Percentiles rank a stretch among this genome's conserved stretches.
phyloP scores from a whole-genome alignment of 2,113 vertebrate genomes.

The Motacilla tschutschensis region DNA sequence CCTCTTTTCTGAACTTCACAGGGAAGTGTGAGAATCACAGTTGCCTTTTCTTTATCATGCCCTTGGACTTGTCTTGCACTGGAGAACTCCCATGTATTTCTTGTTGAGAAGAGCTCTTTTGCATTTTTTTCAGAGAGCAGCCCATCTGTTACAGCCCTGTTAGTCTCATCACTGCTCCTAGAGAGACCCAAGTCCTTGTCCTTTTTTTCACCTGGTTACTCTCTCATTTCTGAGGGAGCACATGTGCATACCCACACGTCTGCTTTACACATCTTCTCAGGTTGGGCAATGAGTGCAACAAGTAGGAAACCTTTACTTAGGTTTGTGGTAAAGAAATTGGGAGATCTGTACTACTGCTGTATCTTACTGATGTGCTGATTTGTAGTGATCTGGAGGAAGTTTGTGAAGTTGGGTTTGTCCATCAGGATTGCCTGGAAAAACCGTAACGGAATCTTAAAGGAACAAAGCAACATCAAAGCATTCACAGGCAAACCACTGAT shows the following conservation, averaged over 20 bases:
- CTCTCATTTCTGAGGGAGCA: not conserved
- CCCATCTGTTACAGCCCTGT: not conserved
- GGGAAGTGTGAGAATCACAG: not conserved
- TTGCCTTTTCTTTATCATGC: not conserved
- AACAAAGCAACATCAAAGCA: not conserved
- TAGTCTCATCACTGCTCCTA: not conserved
- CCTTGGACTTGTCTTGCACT: conserved; percentile 17
- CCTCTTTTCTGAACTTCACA: not conserved
- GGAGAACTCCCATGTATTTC: not conserved
- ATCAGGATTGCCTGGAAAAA: not conserved
- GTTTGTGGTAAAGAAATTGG: not conserved
- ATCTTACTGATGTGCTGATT: not conserved
- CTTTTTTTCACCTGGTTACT: not conserved
- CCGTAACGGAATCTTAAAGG: not conserved
- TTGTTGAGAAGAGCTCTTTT: not conserved
- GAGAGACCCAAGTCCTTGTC: not conserved
- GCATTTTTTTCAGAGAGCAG: not conserved
- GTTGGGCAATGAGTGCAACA: not conserved
- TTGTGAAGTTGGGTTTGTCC: not conserved
- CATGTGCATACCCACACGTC: too few relatives aligned
- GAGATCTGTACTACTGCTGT: not conserved
- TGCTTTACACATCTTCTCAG: not conserved
- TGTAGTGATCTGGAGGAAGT: not conserved
- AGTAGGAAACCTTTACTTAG: not conserved
- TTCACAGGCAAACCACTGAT: not conserved